phyloP scores from a whole-genome alignment of 1,140 invertebrate species.

The Calliopsis andreniformis region DNA sequence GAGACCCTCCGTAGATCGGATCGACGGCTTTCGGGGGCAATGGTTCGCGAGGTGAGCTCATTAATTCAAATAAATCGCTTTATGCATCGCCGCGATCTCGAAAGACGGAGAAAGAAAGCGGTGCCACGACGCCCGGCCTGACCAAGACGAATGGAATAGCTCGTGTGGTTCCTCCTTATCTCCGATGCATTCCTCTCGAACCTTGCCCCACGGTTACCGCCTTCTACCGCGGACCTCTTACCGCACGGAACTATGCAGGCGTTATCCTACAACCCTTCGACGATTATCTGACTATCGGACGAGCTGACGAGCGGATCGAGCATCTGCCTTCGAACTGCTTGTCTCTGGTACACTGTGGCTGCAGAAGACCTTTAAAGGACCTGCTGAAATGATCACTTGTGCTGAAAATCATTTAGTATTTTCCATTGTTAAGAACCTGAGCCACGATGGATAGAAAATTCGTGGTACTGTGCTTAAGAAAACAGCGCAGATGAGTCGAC shows the following conservation, averaged over 20 bases:
- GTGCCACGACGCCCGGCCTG: constrained; percentile 68
- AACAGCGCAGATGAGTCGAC: constrained; percentile 39
- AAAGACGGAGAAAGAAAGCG: constrained; percentile 47
- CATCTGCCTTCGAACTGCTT: constrained; percentile 7
- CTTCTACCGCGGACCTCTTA: constrained; percentile 22
- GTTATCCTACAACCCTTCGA: background rate
- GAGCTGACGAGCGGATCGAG: constrained; percentile 20
- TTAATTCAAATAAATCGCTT: constrained; percentile 79
- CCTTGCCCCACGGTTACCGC: constrained; percentile 50
- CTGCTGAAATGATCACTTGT: no score
- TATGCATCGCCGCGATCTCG: constrained; percentile 75
- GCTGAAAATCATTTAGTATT: no score
- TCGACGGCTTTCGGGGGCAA: constrained; percentile 69
- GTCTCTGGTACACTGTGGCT: no score
- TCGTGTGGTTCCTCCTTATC: constrained; percentile 61
- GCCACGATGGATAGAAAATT: background rate
- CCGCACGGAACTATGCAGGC: constrained; percentile 9
- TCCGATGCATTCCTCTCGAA: constrained; percentile 66
- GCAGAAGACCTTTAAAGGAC: no score
- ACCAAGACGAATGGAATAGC: constrained; percentile 75
- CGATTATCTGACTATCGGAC: constrained; percentile 6
- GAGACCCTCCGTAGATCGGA: constrained; percentile 68
- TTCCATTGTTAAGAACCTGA: no score
- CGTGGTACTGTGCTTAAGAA: constrained; percentile 31
- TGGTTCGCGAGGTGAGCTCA: constrained; percentile 69